These are phyloP conservation scores for Natrix natrix DNA, from an alignment of 2,797 vertebrate genomes.

Conservation along the genomic window DNA sequence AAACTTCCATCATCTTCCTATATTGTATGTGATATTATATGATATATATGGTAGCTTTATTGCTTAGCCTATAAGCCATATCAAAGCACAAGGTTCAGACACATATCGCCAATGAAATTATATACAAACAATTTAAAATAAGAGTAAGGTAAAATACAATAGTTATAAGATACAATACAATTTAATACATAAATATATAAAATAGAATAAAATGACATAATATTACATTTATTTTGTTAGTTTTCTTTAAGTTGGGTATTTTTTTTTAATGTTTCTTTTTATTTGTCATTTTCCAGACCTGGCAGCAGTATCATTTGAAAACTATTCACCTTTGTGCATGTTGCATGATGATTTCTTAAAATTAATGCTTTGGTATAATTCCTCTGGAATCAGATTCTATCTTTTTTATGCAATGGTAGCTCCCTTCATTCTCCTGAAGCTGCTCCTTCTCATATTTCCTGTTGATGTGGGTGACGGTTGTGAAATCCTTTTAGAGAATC, in stretches of 20 bases:
- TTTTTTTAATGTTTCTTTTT: constrained; percentile 24
- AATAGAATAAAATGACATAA: no score
- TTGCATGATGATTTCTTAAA: neutral
- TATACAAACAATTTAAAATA: no score
- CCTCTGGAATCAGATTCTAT: constrained; percentile 6
- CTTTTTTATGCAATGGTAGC: neutral
- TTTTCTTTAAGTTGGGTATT: neutral
- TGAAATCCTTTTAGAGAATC: constrained; percentile 52
- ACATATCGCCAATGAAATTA: no score
- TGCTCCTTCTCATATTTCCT: constrained; percentile 38
- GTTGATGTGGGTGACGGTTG: constrained; percentile 35
- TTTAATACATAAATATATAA: no score
- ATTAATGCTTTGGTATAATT: constrained; percentile 26
- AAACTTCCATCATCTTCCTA: neutral
- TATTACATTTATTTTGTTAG: neutral
- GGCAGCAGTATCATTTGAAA: neutral
- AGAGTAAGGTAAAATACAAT: no score
- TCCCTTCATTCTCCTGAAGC: constrained; percentile 11
- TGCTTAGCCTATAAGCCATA: no score
- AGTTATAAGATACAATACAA: no score
- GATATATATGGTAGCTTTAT: no score
- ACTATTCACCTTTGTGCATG: neutral
- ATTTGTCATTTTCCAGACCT: constrained; percentile 5
- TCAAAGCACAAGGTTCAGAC: no score
- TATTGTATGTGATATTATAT: neutral